Base-by-base conservation (phyloP, 2,888 invertebrate species). In the Meiosimyza decipiens region DNA sequence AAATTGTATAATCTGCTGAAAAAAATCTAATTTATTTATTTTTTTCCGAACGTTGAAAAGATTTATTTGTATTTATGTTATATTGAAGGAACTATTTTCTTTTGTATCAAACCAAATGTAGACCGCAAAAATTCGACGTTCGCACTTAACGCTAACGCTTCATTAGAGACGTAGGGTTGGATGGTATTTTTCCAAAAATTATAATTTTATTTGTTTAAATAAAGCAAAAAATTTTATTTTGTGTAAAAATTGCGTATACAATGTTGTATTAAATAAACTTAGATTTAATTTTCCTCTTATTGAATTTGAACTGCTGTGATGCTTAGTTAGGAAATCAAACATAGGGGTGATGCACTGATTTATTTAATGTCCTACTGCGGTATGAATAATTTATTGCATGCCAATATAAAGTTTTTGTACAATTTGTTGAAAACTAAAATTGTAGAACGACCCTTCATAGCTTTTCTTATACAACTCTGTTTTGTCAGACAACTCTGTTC, bases 281-380 rank as follows among this genome's bases (percentile, higher is more conserved):
- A 62, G 13, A 62, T 47, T 15, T 47, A 16, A 62, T 47, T n/a
- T 40, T n/a, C 13, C 13, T 33, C 49, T 18, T 28, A 15, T 13
- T 66, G 52, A 66, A 54, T 66, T 66, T 66, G 65, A 28, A 54
- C 52, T 66, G 28, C n/a, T 15, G 33, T 3, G 15, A n/a, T 66
- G 52, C 12, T 0, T 16, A 16, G 11, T 22, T 7, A 12, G 28
- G 4, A 28, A 64, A 64, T 50, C 18, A 49, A 18, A 50, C 49
- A 50, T 33, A n/a, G 9, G 9, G 40, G 40, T 9, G 6, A 40
- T 40, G 40, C 9, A 40, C 4, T 28, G 3, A 28, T 28, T 4
- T 28, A 28, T 28, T 28, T 28, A 28, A 3, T 3, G 22, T 3
- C 22, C 1, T 22, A 22, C 22, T 22, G 3, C 22, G 22, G 22